These are phyloP conservation scores for Helicoverpa armigera DNA, from an alignment of 1,140 invertebrate species.

Conservation along the genomic window DNA sequence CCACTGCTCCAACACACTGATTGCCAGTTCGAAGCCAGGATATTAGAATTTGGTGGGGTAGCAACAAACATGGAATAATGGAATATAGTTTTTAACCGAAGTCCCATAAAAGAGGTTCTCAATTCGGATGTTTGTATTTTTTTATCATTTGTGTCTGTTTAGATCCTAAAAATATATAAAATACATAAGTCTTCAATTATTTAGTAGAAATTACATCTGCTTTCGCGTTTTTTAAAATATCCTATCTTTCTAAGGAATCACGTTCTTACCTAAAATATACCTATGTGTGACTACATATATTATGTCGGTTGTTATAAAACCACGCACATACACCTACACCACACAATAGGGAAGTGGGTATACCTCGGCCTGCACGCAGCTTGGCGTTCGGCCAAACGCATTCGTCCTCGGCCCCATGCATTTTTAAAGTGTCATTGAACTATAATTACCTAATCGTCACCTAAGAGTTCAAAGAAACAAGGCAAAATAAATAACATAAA, in stretches of 20 bases:
- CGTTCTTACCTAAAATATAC: too few species aligned
- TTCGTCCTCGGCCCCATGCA: constrained; percentile 33
- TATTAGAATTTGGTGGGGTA: background rate
- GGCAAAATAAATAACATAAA: background rate
- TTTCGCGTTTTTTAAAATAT: too few species aligned
- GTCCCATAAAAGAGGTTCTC: too few species aligned
- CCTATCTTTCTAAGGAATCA: too few species aligned
- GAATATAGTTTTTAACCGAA: too few species aligned
- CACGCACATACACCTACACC: background rate
- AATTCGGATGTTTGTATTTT: too few species aligned
- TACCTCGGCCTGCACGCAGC: background rate
- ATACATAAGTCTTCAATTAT: too few species aligned
- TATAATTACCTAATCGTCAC: constrained; percentile 44
- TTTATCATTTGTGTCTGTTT: too few species aligned
- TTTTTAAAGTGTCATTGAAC: constrained; percentile 46
- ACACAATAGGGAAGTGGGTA: constrained; percentile 28
- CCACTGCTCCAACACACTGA: background rate
- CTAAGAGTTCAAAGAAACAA: background rate
- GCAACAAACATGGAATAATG: too few species aligned
- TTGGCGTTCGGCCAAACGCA: constrained; percentile 31
- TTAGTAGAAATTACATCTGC: too few species aligned
- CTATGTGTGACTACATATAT: too few species aligned
- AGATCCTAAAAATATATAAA: too few species aligned
- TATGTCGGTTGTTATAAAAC: background rate
- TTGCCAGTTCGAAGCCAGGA: background rate